Base-by-base conservation (phyloP, 2,888 invertebrate genomes). In the Dermolepida albohirtum region DNA sequence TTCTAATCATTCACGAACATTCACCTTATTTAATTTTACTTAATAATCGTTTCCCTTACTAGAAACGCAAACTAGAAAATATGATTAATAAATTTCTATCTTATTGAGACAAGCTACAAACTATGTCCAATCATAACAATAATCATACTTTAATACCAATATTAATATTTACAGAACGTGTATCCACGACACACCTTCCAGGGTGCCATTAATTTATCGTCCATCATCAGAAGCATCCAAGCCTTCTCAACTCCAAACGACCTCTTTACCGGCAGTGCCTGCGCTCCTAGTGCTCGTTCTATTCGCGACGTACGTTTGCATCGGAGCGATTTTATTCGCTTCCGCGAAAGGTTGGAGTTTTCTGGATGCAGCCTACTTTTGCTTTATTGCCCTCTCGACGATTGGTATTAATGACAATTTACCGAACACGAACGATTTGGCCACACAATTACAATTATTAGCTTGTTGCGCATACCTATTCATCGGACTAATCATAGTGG, bases 331-430 rank as follows among this genome's bases (percentile, higher is more conserved):
- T 29, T 87, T 91, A 69, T 93, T 94, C 83, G 90, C 92, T 14
- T 86, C 90, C n/a, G 91, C 92, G 88, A 92, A 92, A 78, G 90
- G 90, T 76, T 93, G 93, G 92, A 89, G 89, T 69, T 90, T 92
- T 79, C 86, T 93, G 50, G 93, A 94, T 79, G 92, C 92, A 6
- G 90, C 91, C 2, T 94, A 94, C 83, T 93, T 94, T 83, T 93
- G 94, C 80, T 94, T 94, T 82, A 91, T 93, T 72, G 93, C 94
- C 1, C 85, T 94, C 73, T 90, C 93, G 0, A 94, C 94, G 2
- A 93, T 94, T 69, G 93, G 93, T 41, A 91, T 93, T 73, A 93
- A 92, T 4, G 93, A 93, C 79, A 88, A 91, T 74, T 87, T 92
- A 66, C 92, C 92, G 0, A 86, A 86, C 63, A 77, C 73, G 65